Percentiles rank a stretch among this genome's conserved stretches.
Conservation (phyloP, 2,797 vertebrate genomes). For the Tachyglossus aculeatus region DNA sequence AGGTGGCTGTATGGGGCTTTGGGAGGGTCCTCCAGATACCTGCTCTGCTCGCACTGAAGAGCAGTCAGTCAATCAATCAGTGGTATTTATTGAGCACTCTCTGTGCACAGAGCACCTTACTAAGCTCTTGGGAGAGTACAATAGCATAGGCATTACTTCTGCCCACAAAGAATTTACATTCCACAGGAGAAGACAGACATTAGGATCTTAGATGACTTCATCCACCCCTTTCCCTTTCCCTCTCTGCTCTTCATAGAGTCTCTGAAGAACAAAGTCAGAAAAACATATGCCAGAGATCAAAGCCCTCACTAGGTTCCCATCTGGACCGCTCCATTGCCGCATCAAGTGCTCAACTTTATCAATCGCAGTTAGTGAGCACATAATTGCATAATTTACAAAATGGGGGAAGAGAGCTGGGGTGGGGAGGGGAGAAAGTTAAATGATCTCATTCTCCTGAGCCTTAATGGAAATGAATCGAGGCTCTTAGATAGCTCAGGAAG, state of each 20-base stretch:
- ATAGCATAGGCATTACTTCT: too few species aligned
- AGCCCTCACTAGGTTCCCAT: background rate
- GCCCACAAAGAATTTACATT: too few species aligned
- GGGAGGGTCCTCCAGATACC: too few species aligned
- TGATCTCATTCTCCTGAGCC: constrained; percentile 42
- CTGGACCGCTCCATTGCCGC: constrained; percentile 3
- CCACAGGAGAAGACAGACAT: too few species aligned
- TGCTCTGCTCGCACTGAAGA: too few species aligned
- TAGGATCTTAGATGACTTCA: too few species aligned
- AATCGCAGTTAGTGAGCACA: background rate
- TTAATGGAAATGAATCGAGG: constrained; percentile 64
- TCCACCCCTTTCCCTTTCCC: too few species aligned
- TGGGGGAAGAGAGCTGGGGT: background rate
- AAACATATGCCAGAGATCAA: background rate
- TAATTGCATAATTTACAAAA: constrained; percentile 23
- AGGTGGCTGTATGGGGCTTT: too few species aligned
- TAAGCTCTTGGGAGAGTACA: too few species aligned
- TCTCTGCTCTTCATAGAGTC: background rate
- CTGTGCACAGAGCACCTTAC: too few species aligned
- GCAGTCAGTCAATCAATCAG: too few species aligned
- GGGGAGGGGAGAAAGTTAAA: constrained; percentile 27
- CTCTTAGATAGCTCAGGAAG: constrained; percentile 63
- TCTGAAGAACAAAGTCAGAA: background rate
- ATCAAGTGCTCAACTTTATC: constrained; percentile 1
- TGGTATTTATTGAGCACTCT: too few species aligned